These are phyloP conservation scores for Cosmopolites sordidus DNA, from an alignment of 2,888 invertebrate species.

Conservation along the genomic window DNA sequence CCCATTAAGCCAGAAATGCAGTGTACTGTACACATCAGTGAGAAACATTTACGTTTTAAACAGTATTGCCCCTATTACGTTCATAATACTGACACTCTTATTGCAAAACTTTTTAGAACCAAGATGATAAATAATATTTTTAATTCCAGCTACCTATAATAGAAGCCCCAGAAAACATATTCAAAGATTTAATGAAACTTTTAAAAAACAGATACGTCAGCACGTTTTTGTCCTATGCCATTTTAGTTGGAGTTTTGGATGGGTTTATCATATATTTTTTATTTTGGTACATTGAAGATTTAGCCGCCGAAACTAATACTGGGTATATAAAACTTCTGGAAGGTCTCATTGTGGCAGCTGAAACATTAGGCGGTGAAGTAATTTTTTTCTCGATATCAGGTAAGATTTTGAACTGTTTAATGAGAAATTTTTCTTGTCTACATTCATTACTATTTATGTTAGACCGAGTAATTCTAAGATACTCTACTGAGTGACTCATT, in stretches of 20 bases:
- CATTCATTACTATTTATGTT: no score
- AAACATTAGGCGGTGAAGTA: constrained; percentile 75
- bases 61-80: no score
- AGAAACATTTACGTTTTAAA: no score
- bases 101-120: no score
- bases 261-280: constrained; percentile 78
- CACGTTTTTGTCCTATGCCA: constrained; percentile 68
- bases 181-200: constrained; percentile 61
- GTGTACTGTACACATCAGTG: no score
- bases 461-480: no score
- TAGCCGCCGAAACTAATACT: constrained; percentile 61
- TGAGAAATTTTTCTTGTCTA: no score
- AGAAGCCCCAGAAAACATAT: constrained; percentile 63
- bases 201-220: constrained; percentile 61
- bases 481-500: no score
- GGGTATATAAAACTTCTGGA: constrained; percentile 71
- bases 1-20: no score
- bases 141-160: constrained; percentile 63
- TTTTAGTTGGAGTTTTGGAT: constrained; percentile 72
- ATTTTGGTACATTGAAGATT: constrained; percentile 79
- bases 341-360: constrained; percentile 73
- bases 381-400: constrained; percentile 71
- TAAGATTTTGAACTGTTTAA: no score
- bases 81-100: no score
- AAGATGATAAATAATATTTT: no score